Conservation (phyloP, 2,888 invertebrate species). For the Molanna angustata region DNA sequence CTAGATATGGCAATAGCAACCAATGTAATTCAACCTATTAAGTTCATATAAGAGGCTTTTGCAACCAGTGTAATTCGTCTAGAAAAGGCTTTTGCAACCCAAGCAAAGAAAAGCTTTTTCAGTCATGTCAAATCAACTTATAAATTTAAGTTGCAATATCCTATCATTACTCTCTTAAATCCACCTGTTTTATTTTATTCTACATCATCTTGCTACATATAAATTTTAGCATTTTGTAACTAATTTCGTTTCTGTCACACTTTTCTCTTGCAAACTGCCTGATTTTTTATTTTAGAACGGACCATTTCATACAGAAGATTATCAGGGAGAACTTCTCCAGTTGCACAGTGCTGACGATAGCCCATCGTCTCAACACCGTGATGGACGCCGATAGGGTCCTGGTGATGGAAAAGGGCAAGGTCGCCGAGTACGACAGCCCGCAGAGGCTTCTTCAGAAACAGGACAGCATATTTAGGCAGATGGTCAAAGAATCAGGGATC, state of each 20-base stretch:
- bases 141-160: no score
- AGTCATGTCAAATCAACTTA: no score
- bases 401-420: conserved; percentile 69
- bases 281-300: conserved; percentile 58
- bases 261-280: background rate
- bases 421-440: conserved; percentile 60
- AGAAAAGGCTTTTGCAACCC: no score
- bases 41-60: no score
- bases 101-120: background rate
- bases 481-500: conserved; percentile 57
- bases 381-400: conserved; percentile 77
- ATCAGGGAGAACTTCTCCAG: conserved; percentile 73
- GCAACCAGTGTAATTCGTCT: no score
- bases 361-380: conserved; percentile 78
- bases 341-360: conserved; percentile 87
- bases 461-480: conserved; percentile 50
- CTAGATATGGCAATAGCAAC: no score
- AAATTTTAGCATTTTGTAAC: no score
- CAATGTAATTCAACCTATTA: no score
- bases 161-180: no score
- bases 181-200: no score
- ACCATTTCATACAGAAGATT: conserved; percentile 78
- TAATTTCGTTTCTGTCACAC: no score
- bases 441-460: conserved; percentile 50
- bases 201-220: no score